A percentile compares a stretch with the other conserved stretches of the same genome.
These are phyloP conservation scores for Phylloscopus whistleri DNA, from an alignment of 2,113 vertebrate genomes.

Conservation along the genomic window DNA sequence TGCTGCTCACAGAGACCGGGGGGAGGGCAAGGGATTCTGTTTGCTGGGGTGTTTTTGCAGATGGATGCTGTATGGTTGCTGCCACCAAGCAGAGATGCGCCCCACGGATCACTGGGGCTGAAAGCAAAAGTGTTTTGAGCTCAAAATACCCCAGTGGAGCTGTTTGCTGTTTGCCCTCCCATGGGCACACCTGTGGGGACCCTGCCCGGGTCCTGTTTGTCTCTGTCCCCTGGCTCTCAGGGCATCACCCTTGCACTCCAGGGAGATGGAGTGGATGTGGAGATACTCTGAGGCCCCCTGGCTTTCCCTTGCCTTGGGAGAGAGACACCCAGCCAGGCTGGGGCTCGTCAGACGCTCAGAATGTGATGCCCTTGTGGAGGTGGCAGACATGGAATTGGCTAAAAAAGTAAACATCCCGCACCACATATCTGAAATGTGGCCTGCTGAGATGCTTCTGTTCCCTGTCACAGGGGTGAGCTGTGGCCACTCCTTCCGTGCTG, in stretches of 20 bases:
- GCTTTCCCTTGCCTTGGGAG: background rate
- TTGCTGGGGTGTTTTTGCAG: background rate
- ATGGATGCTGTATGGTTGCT: background rate
- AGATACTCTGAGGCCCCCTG: background rate
- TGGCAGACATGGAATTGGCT: background rate
- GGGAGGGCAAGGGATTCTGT: background rate
- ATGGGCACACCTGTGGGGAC: background rate
- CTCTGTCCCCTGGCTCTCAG: fast-evolving
- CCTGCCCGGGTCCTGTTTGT: background rate
- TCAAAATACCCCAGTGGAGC: background rate
- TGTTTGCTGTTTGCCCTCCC: background rate
- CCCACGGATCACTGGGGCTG: background rate
- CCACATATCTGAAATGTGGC: background rate
- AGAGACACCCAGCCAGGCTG: background rate
- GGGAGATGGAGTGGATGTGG: no score
- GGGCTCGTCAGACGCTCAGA: background rate
- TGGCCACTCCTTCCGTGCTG: background rate
- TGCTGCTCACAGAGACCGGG: background rate
- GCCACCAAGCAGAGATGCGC: background rate
- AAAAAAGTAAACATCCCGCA: fast-evolving
- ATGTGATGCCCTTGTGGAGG: background rate
- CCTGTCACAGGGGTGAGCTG: background rate
- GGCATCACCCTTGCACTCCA: fast-evolving
- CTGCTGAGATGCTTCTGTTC: background rate
- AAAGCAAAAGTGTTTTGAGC: background rate